These are phyloP conservation scores for Amblyjoppa proteus DNA, from an alignment of 2,888 invertebrate species.

Conservation along the genomic window DNA sequence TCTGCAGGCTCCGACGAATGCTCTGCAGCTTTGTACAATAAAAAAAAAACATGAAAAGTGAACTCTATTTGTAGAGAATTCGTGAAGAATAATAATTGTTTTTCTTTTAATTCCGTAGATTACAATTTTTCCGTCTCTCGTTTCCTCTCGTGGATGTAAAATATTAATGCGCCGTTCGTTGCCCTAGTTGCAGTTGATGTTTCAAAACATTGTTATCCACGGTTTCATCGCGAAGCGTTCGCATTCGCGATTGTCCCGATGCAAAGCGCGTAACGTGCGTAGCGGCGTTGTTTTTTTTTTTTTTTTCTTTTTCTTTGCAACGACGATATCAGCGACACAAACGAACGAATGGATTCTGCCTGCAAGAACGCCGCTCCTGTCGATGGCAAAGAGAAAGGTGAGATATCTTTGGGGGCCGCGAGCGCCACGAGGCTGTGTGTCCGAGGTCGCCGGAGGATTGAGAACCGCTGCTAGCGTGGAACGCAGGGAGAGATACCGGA, in stretches of 20 bases:
- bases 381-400: conserved; percentile 62
- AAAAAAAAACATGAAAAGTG: not conserved
- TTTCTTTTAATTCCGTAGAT: not conserved
- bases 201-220: not conserved
- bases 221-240: not conserved
- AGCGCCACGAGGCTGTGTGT: conserved; percentile 2
- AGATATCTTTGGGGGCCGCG: conserved; percentile 35
- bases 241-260: conserved; percentile 37
- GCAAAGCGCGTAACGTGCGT: conserved; percentile 49
- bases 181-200: not conserved
- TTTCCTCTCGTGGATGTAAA: not conserved
- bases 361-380: not conserved
- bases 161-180: not conserved
- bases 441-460: conserved; percentile 50
- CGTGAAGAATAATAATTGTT: not conserved
- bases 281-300: not conserved
- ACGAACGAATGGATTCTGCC: conserved; percentile 10
- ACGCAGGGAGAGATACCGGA: conserved; percentile 56
- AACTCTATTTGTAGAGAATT: not conserved
- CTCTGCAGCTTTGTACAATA: not conserved
- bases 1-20: not conserved
- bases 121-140: not conserved
- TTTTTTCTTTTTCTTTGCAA: not conserved
- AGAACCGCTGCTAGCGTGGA: conserved; percentile 60
- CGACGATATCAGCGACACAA: conserved; percentile 7